Conservation (phyloP, 2,888 invertebrate genomes). For the Mythimna impura region DNA sequence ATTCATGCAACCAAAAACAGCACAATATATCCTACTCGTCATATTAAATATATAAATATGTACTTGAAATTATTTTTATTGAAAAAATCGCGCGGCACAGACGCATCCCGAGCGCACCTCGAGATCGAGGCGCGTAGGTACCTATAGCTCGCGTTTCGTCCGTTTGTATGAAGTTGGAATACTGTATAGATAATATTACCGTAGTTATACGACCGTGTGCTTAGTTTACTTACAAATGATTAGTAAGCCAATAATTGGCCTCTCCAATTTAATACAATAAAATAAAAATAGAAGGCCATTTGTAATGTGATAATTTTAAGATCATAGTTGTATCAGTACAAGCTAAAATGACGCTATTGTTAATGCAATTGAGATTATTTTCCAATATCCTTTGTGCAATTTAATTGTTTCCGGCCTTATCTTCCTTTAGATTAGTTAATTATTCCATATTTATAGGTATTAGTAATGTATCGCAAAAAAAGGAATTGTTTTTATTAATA, state of each 20-base stretch:
- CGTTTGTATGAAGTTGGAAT: too few relatives aligned
- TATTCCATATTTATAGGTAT: conserved; percentile 39
- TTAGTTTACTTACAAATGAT: conserved; percentile 23
- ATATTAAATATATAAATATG: too few relatives aligned
- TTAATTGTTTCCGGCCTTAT: conserved; percentile 23
- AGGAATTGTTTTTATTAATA: conserved; percentile 54
- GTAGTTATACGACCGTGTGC: conserved; percentile 30
- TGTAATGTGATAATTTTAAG: conserved; percentile 71
- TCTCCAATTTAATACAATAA: conserved; percentile 32
- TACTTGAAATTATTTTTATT: too few relatives aligned
- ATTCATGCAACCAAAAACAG: too few relatives aligned
- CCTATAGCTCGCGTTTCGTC: too few relatives aligned
- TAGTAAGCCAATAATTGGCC: conserved; percentile 43
- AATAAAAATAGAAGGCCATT: conserved; percentile 61
- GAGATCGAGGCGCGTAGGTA: too few relatives aligned
- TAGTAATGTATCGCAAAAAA: conserved; percentile 38
- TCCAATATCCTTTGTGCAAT: conserved; percentile 44
- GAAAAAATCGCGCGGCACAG: too few relatives aligned
- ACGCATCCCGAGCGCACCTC: too few relatives aligned
- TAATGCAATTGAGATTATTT: conserved; percentile 58
- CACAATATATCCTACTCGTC: too few relatives aligned
- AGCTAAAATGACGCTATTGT: conserved; percentile 60
- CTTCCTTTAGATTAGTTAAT: conserved; percentile 51
- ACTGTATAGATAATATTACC: too few relatives aligned
- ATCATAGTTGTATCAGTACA: conserved; percentile 43